A percentile compares a stretch with the other conserved stretches of the same genome.
These are phyloP conservation scores for Philaethria dido DNA, from an alignment of 2,888 invertebrate species.

Conservation along the genomic window DNA sequence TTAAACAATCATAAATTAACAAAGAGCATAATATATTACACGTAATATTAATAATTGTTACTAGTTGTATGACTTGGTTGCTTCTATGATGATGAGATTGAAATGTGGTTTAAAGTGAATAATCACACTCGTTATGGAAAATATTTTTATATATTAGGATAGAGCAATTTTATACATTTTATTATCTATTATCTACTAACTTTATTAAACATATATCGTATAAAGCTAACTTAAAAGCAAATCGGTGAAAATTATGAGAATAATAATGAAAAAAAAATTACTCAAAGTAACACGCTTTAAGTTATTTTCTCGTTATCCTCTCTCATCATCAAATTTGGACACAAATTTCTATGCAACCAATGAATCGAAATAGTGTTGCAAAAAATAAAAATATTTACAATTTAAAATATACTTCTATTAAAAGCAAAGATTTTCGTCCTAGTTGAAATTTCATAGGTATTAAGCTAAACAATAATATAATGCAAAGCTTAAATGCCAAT, in stretches of 20 bases:
- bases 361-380: too few species aligned
- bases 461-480: too few species aligned
- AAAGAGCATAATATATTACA: conserved; percentile 26
- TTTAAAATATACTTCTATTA: too few species aligned
- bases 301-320: too few species aligned
- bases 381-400: too few species aligned
- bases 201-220: not conserved
- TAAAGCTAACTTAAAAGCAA: not conserved
- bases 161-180: not conserved
- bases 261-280: not conserved
- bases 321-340: too few species aligned
- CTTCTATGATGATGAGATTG: not conserved
- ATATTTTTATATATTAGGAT: not conserved
- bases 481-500: too few species aligned
- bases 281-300: not conserved
- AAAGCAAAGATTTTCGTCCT: too few species aligned
- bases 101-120: not conserved
- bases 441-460: too few species aligned
- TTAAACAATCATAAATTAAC: conserved; percentile 10
- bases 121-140: not conserved
- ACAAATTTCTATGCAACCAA: too few species aligned
- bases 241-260: not conserved
- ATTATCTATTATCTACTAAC: not conserved
- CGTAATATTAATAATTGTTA: conserved; percentile 13
- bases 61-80: not conserved